Base-by-base conservation (phyloP, 30 jellyfish, hydroid and myxozoan species). In the Turritopsis rubra region DNA sequence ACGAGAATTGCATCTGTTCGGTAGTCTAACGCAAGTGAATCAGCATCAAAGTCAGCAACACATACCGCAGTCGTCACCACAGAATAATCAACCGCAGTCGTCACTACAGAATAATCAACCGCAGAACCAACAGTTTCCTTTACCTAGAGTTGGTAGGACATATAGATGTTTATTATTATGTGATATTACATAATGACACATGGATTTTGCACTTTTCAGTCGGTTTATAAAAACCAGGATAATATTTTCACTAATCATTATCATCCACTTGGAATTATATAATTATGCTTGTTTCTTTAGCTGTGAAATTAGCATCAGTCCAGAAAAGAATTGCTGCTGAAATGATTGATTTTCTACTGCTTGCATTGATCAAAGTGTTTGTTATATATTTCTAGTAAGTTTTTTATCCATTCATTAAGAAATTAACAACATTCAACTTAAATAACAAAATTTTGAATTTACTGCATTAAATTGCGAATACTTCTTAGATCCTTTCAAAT, bases 321-420 rank as follows among this genome's bases (percentile, higher is more conserved):
- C 89, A 82, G 53, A 87, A 73, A 29, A 75, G 98, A 70, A 52
- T 92, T 26, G 94, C 91, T n/a, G 98, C 98, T 20, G 98, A 92
- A 71, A 21, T 85, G 28, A 84, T 92, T 75, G 98, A 92, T 66
- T 92, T 88, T 30, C 31, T 92, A 60, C 18, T 92, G 54, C 87
- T 92, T 26, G 96, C 95, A 19, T 41, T 92, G 19, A 83, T 85
- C 66, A 92, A 92, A 86, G 53, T 88, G 23, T 54, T 84, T 30
- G 89, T 88, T 72, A 75, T 92, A 65, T 77, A 86, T 54, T 30
- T 72, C 24, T 53, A 82, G 98, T 92, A 66, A 86, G 96, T 76
- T 53, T 31, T 21, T 1, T 20, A 65, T 52, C 82, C 7, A 74
- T 7, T 18, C 23, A 74, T 41, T 41, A 3, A 41, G 5, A 3